Base-by-base conservation (phyloP, 1,140 invertebrate species). In the Trichonephila clavata region DNA sequence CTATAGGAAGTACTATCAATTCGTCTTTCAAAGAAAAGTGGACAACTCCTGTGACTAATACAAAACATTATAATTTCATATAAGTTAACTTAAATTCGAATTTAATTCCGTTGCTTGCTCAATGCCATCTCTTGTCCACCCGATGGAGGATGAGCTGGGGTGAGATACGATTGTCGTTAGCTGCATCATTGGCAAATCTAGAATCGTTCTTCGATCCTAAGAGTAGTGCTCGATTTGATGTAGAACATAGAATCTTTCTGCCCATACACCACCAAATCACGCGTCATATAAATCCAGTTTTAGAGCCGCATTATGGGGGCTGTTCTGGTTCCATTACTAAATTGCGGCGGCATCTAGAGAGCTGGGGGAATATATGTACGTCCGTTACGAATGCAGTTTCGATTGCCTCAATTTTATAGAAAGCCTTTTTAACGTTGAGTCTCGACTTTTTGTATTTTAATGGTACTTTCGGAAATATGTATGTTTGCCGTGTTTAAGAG, bases 211-310 rank as follows among this genome's bases (percentile, higher is more conserved):
- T 77, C 65, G 68, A 90, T 90, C 77, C 39, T 21, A 14, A 50
- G 86, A 68, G 59, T 32, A 20, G 43, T 27, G 68, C 50, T 59
- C 14, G 24, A 24, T 80, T 77, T 80, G 68, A 71, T 60, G n/a
- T 77, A 68, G 88, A 77, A 13, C 32, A 18, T 14, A 13, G 20
- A 24, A 32, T 43, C 16, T 24, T 16, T 16, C 59, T 61, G n/a
- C 65, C n/a, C 65, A 14, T 68, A 68, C 24, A 68, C 60, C 61
- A 18, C 86, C 27, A 68, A 88, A 88, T 88, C 86, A 88, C 86
- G 86, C 86, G 18, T 88, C 86, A 88, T 88, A 88, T 88, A 88
- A 88, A 88, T 88, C 86, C 61, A 61, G 86, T 88, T 88, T 88
- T 88, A 88, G 68, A 90, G 50, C 24, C n/a, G 43, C 43, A 77